These are phyloP conservation scores for Pterois miles DNA, from an alignment of 2,797 vertebrate genomes.

Conservation along the genomic window DNA sequence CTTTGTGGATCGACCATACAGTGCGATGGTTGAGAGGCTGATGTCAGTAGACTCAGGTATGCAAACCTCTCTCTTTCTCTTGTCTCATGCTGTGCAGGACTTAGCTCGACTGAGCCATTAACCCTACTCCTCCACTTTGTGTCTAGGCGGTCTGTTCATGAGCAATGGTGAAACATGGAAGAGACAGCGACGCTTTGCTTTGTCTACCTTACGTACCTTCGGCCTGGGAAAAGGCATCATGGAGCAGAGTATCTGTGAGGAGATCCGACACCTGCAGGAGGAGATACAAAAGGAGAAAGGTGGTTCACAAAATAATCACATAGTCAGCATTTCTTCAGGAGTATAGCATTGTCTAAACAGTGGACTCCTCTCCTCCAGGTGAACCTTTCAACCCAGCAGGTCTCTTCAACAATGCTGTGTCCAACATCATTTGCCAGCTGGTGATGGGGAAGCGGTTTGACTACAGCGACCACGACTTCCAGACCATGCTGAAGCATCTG, in stretches of 20 bases:
- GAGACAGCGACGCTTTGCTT: constrained; percentile 69
- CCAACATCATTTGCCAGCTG: constrained; percentile 80
- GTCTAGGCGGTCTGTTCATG: constrained; percentile 65
- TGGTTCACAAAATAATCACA: background rate
- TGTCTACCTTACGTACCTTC: constrained; percentile 71
- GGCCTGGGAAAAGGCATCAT: constrained; percentile 68
- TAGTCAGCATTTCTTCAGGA: background rate
- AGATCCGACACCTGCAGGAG: constrained; percentile 66
- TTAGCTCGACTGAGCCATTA: accelerated
- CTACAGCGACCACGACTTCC: constrained; percentile 70
- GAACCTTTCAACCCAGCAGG: constrained; percentile 56
- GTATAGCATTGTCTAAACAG: background rate
- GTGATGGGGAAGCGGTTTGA: constrained; percentile 77
- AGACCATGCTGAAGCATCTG: constrained; percentile 60
- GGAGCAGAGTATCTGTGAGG: constrained; percentile 73
- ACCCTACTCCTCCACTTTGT: background rate
- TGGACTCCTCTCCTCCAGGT: constrained; percentile 46
- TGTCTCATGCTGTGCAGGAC: background rate
- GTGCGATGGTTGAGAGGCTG: too few species aligned
- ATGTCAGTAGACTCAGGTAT: constrained; percentile 70
- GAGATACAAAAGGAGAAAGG: constrained; percentile 72
- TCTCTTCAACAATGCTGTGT: constrained; percentile 72
- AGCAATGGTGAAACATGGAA: constrained; percentile 74
- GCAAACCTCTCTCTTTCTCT: background rate
- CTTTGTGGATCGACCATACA: constrained; percentile 76